These are phyloP conservation scores for Ailurus styani DNA, from an alignment of 2,113 vertebrate species.

Conservation along the genomic window DNA sequence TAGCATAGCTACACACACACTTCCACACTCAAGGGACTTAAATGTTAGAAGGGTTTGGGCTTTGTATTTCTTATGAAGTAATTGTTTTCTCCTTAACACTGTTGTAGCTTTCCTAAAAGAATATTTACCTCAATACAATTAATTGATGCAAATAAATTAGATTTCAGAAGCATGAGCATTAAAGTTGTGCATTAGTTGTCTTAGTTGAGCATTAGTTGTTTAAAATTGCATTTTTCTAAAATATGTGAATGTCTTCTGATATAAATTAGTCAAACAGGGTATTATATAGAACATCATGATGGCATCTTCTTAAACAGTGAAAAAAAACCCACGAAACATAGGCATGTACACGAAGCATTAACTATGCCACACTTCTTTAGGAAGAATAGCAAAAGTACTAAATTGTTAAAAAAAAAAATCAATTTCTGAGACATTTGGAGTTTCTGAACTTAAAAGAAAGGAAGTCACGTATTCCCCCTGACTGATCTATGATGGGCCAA, in stretches of 20 bases:
- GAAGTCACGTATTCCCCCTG: not conserved
- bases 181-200: not conserved
- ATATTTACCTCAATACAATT: not conserved
- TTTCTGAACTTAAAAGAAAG: slow-evolving; percentile 34
- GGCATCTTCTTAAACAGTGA: not conserved
- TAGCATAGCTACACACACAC: not conserved
- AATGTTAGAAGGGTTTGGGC: not conserved
- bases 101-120: not conserved
- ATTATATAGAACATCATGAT: not conserved
- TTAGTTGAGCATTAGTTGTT: no score
- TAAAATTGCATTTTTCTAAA: slow-evolving; percentile 6
- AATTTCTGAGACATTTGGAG: not conserved
- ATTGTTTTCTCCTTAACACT: not conserved
- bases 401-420: not conserved
- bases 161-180: not conserved
- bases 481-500: slow-evolving; percentile 19
- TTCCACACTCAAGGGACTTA: not conserved
- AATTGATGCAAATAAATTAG: not conserved
- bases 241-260: not conserved
- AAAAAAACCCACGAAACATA: not conserved
- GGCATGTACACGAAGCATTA: not conserved
- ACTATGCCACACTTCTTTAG: not conserved
- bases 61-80: not conserved
- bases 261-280: not conserved
- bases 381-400: not conserved